phyloP scores from a whole-genome alignment of 1,140 invertebrate genomes.

The Calliphora vicina region DNA sequence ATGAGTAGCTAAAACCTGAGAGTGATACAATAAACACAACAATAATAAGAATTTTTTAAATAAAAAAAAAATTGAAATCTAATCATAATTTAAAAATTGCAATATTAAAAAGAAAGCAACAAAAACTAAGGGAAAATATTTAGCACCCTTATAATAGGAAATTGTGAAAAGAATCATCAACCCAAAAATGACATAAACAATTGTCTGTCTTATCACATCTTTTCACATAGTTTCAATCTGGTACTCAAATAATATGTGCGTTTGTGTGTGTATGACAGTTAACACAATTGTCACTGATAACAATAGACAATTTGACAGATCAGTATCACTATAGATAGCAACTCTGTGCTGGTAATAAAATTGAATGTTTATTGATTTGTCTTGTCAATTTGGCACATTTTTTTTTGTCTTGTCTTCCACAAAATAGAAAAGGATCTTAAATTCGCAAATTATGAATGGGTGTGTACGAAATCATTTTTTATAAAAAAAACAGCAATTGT shows the following conservation, averaged over 20 bases:
- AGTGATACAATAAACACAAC: background rate
- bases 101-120: conserved; percentile 2
- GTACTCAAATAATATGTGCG: background rate
- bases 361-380: conserved; percentile 33
- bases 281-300: conserved; percentile 24
- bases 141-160: background rate
- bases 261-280: conserved; percentile 18
- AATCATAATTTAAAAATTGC: background rate
- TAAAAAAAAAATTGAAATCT: background rate
- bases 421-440: background rate
- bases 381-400: conserved; percentile 10
- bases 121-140: background rate
- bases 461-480: conserved; percentile 18
- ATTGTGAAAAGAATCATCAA: conserved; percentile 15
- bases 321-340: background rate
- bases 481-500: background rate
- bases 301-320: conserved; percentile 30
- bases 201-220: background rate
- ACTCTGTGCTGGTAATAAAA: conserved; percentile 14
- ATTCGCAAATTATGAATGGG: conserved; percentile 32
- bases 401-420: no score
- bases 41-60: background rate
- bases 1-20: conserved; percentile 2
- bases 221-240: background rate
- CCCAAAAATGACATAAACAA: conserved; percentile 19